Conservation (phyloP, 2,113 vertebrate genomes). For the cat (Felis catus) region DNA sequence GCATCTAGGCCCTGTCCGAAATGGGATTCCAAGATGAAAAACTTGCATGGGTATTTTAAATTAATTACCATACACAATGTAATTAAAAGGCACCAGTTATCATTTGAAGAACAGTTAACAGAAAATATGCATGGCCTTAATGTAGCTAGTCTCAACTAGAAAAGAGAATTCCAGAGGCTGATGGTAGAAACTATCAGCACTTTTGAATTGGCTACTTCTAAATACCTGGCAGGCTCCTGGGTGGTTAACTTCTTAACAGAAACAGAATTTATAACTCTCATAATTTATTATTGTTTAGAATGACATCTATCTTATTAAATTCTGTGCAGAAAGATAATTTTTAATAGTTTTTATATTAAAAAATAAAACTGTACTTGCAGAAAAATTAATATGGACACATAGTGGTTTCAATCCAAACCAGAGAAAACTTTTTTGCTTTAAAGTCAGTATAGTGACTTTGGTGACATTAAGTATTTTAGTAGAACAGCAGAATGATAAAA, state of each 20-base stretch:
- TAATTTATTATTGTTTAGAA: background rate
- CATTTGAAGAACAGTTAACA: conserved; percentile 76
- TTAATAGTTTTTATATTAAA: background rate
- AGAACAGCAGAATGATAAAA: background rate
- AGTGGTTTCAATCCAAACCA: background rate
- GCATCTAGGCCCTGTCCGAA: conserved; percentile 73
- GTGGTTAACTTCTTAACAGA: background rate
- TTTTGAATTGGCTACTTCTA: conserved; percentile 61
- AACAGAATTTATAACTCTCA: background rate
- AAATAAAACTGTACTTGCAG: background rate
- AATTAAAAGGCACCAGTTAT: conserved; percentile 81
- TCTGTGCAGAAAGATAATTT: background rate
- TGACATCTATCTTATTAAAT: background rate
- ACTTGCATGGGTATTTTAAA: conserved; percentile 81
- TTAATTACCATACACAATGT: conserved; percentile 81
- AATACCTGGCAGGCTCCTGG: background rate
- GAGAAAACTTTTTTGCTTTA: background rate
- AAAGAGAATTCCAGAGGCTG: conserved; percentile 70
- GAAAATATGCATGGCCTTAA: conserved; percentile 42
- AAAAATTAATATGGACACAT: background rate
- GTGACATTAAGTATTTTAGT: background rate
- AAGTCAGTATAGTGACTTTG: background rate
- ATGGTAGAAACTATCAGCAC: conserved; percentile 62
- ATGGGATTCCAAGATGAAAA: conserved; percentile 78
- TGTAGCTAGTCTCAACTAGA: background rate